A percentile compares a stretch with the other conserved stretches of the same genome.
Evolutionary conservation across 2,888 invertebrate genomes (phyloP).

Genomic region (Rhodophaea formosa): DNA sequence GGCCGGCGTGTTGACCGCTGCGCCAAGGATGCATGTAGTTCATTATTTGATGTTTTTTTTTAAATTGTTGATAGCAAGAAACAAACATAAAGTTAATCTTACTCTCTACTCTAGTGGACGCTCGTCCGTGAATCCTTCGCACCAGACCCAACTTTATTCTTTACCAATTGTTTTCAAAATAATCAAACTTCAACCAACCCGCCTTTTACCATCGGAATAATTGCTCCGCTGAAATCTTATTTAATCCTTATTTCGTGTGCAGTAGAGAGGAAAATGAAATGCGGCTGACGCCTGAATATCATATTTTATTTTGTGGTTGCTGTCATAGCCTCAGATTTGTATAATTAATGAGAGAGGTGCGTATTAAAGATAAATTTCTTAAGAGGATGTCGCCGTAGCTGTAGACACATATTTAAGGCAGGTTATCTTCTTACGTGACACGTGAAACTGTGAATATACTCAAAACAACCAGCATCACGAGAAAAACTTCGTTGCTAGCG

Average conservation of each 20-base stretch:
- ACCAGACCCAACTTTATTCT: slow-evolving; percentile 1
- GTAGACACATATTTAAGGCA: too few species aligned
- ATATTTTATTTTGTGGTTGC: slow-evolving; percentile 3
- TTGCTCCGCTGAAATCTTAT: background rate
- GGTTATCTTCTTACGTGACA: too few species aligned
- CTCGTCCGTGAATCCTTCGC: background rate
- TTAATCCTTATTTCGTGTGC: slow-evolving; percentile 2
- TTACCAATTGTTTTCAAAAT: slow-evolving; percentile 10
- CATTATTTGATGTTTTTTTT: too few species aligned
- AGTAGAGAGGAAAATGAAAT: slow-evolving; percentile 7
- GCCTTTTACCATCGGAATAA: slow-evolving; percentile 8
- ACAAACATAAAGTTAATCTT: too few species aligned
- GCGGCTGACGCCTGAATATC: background rate
- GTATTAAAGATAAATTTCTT: background rate
- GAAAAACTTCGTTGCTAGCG: too few species aligned
- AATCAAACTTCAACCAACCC: background rate
- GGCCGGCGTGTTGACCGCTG: too few species aligned
- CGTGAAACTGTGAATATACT: too few species aligned
- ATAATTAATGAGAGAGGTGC: background rate
- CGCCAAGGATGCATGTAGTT: too few species aligned
- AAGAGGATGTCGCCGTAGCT: too few species aligned
- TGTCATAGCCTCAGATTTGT: background rate
- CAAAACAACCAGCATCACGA: too few species aligned
- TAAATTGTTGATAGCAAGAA: too few species aligned
- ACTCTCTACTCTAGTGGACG: too few species aligned